These are phyloP conservation scores for Iphiclides podalirius DNA, from an alignment of 2,888 invertebrate genomes.

Conservation along the genomic window DNA sequence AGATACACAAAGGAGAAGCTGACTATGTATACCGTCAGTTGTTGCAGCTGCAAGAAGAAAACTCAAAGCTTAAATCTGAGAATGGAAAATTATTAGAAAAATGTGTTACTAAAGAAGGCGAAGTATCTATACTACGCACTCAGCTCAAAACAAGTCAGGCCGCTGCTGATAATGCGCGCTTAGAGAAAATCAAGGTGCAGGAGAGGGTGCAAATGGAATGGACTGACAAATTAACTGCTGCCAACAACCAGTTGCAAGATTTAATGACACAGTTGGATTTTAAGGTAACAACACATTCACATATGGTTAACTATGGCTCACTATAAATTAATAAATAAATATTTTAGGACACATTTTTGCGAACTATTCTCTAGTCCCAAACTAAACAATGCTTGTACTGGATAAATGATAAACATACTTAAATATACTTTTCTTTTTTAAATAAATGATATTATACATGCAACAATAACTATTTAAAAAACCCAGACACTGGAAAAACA, in stretches of 20 bases:
- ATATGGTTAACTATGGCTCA: too few species aligned
- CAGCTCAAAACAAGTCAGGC: slow-evolving; percentile 72
- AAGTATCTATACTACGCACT: slow-evolving; percentile 76
- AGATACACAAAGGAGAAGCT: slow-evolving; percentile 51
- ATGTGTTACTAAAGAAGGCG: slow-evolving; percentile 79
- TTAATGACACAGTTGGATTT: slow-evolving; percentile 78
- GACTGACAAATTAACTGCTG: slow-evolving; percentile 63
- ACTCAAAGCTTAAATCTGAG: slow-evolving; percentile 62
- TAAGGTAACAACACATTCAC: slow-evolving; percentile 75
- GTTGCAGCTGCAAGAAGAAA: slow-evolving; percentile 61
- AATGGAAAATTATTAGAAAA: slow-evolving; percentile 69
- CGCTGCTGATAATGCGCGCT: slow-evolving; percentile 61
- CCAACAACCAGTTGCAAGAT: slow-evolving; percentile 63
- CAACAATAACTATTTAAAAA: too few species aligned
- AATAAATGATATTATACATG: too few species aligned
- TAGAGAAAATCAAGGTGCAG: slow-evolving; percentile 65
- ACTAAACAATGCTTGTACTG: too few species aligned
- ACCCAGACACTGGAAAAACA: too few species aligned
- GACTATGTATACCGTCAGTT: slow-evolving; percentile 56
- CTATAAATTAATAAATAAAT: too few species aligned
- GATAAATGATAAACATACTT: too few species aligned
- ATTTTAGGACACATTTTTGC: too few species aligned
- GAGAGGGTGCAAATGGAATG: slow-evolving; percentile 74
- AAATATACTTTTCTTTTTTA: too few species aligned
- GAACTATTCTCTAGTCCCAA: too few species aligned